phyloP scores from a whole-genome alignment of 2,888 invertebrate species.

The Arrhopalites spinosus region DNA sequence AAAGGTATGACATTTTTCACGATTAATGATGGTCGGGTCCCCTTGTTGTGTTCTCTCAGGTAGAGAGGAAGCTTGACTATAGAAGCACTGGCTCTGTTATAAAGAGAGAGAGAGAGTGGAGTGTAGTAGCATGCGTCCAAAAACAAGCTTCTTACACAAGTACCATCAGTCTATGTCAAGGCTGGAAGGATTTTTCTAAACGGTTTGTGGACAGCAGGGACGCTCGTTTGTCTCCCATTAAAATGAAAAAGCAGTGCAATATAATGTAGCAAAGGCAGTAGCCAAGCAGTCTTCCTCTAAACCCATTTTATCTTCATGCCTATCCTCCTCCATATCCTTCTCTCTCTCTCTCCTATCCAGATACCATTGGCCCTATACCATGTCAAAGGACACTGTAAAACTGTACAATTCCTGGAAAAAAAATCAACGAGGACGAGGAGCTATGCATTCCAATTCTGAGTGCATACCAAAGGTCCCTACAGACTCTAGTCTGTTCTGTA shows the following conservation, averaged over 20 bases:
- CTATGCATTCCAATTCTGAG: not conserved
- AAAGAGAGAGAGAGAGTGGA: not conserved
- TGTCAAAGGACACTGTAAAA: not conserved
- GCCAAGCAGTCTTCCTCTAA: conserved; percentile 52
- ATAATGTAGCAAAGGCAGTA: conserved; percentile 41
- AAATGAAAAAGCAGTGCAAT: conserved; percentile 34
- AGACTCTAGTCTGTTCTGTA: not conserved
- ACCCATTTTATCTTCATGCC: not conserved
- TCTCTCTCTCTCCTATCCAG: not conserved
- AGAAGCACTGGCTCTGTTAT: not conserved
- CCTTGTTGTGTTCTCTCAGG: conserved; percentile 19
- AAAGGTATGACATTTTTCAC: conserved; percentile 55
- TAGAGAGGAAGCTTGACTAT: conserved; percentile 11
- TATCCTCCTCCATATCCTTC: not conserved
- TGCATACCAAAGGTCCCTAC: not conserved
- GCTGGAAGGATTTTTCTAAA: conserved; percentile 23
- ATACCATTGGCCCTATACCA: not conserved
- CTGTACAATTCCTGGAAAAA: not conserved
- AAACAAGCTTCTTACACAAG: conserved; percentile 29
- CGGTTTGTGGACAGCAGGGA: conserved; percentile 37
- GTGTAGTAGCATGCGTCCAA: conserved; percentile 10
- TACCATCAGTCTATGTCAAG: conserved; percentile 32
- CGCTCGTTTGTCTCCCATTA: conserved; percentile 39
- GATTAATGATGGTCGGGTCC: conserved; percentile 51
- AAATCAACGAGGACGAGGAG: not conserved